Evolutionary conservation across 2,888 invertebrate species (phyloP).

Genomic region (Cheilosia scutellata): DNA sequence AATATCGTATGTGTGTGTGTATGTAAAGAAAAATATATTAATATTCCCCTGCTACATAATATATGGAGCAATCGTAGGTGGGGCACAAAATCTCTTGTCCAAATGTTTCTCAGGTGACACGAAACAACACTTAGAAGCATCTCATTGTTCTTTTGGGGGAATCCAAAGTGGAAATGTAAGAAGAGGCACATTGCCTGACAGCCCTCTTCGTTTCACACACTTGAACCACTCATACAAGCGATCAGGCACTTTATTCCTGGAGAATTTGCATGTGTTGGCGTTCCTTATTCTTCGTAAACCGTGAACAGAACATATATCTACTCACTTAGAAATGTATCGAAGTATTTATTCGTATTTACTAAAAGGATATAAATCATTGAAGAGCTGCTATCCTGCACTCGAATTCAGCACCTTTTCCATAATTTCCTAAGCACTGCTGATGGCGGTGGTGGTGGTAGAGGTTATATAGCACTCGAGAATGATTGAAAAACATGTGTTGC

Average conservation of each 20-base stretch:
- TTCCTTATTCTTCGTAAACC: constrained; percentile 25
- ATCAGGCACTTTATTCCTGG: constrained; percentile 45
- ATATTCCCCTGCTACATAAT: background rate
- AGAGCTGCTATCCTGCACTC: constrained; percentile 55
- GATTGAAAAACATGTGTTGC: constrained; percentile 74
- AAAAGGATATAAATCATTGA: constrained; percentile 75
- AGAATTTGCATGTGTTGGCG: constrained; percentile 71
- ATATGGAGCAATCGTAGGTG: constrained; percentile 34
- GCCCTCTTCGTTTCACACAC: constrained; percentile 57
- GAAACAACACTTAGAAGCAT: constrained; percentile 84
- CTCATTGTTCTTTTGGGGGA: constrained; percentile 77
- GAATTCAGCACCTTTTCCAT: constrained; percentile 65
- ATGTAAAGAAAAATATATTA: background rate
- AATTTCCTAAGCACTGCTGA: constrained; percentile 48
- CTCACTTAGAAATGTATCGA: constrained; percentile 61
- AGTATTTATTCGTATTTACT: constrained; percentile 71
- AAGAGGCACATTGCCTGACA: constrained; percentile 58
- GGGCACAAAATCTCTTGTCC: constrained; percentile 82
- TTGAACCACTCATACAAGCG: constrained; percentile 67
- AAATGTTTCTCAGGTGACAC: constrained; percentile 85
- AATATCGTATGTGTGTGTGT: background rate
- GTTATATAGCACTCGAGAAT: constrained; percentile 49
- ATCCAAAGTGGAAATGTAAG: constrained; percentile 58
- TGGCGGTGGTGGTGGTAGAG: constrained; percentile 22
- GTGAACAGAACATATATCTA: constrained; percentile 39